These are phyloP conservation scores for Suricata suricatta DNA, from an alignment of 2,113 vertebrate species.

Conservation along the genomic window DNA sequence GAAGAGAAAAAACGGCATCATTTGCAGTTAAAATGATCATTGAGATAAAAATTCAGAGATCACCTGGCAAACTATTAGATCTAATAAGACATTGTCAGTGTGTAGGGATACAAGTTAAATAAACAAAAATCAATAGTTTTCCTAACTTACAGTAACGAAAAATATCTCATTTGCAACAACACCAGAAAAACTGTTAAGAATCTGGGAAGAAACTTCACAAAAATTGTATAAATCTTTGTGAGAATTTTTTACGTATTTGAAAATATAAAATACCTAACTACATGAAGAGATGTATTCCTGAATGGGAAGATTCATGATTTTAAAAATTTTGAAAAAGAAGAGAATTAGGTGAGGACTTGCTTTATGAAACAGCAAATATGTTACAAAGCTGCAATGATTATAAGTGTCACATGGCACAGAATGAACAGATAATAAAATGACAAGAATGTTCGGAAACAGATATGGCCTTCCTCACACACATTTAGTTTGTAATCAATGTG, in stretches of 20 bases:
- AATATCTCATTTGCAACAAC: not conserved
- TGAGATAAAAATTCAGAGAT: slow-evolving; percentile 14
- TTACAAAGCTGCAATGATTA: not conserved
- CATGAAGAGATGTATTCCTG: not conserved
- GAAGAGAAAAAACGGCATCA: not conserved
- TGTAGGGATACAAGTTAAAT: not conserved
- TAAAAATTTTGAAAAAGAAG: not conserved
- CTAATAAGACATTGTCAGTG: not conserved
- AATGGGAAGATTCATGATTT: not conserved
- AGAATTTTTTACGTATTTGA: not conserved
- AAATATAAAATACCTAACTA: not conserved
- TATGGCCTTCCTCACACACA: not conserved
- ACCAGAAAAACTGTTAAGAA: not conserved
- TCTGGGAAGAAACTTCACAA: not conserved
- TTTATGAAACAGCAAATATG: slow-evolving; percentile 5
- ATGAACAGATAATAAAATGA: not conserved
- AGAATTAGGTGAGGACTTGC: not conserved
- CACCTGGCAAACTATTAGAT: not conserved
- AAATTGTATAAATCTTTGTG: not conserved
- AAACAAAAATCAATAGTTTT: slow-evolving; percentile 4
- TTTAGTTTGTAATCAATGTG: slow-evolving; percentile 12
- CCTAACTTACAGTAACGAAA: slow-evolving; percentile 25
- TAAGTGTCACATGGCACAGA: not conserved
- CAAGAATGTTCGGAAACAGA: slow-evolving; percentile 34
- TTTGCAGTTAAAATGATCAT: not conserved